Base-by-base conservation (phyloP, 2,888 invertebrate genomes). In the Zygaena filipendulae region DNA sequence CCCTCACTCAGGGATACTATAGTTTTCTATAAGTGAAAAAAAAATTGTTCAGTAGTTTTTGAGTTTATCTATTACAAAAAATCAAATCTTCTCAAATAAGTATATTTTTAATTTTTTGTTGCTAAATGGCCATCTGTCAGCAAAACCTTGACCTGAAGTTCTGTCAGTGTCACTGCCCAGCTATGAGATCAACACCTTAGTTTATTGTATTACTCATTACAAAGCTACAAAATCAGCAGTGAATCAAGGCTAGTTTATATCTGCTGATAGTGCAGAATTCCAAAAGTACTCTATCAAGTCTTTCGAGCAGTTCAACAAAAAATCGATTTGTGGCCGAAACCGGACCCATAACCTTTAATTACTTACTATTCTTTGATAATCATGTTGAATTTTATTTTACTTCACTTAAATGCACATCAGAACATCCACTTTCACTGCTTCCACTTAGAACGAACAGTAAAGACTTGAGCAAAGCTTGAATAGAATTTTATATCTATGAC, bases 341-440 rank as follows among this genome's bases (percentile, higher is more conserved):
- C 54, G 53, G 49, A 59, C 47, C 50, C 47, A 52, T 74, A 74
- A 72, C 72, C 70, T 66, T 59, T 52, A 43, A 40, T 47, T 80
- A 86, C 86, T 86, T 66, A 86, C 86, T 80, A 87, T 84, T 86
- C 86, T 81, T 86, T 86, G 71, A 87, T 87, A 74, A 86, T 81
- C 86, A 86, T 86, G 61, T 67, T 84, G 77, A 61, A 49, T 61
- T 54, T 60, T 63, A 61, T 54, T 54, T 59, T 58, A 47, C 52
- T 58, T 60, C 68, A 72, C 72, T 68, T 70, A 71, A 52, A 70
- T 63, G 69, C 72, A 77, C 75, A 75, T 72, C 58, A 75, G 75
- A 81, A 69, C 72, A 69, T 79, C 64, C 81, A 81, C 79, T 67
- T 67, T 56, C 67, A 69, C 66, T 49, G 53, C 59, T 50, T 59